Evolutionary conservation across 1,140 invertebrate species (phyloP), one percentile per base, ranked within the genome.

Genomic region (Drosophila equinoxialis): DNA sequence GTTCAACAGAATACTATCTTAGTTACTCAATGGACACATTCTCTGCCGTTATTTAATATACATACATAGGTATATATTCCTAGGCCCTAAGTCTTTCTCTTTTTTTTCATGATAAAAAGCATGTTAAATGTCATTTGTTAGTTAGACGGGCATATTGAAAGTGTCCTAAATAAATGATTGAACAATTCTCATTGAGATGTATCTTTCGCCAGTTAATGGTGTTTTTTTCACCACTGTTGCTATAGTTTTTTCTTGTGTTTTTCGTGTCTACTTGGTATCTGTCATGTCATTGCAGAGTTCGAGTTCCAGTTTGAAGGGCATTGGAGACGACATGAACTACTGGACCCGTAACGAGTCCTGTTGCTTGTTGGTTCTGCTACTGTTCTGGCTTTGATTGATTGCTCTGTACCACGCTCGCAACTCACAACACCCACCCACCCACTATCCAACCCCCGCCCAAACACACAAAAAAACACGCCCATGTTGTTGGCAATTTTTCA

Each of bases 371-470:
- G 23, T 51, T 23, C 45, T 51, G 45, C 17, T 23, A 23, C 33
- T 59, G 57, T 37, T 59, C 33, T 59, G 33, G 57, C 33, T 59
- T 59, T 59, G 57, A 59, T 59, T 59, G 57, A 59, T 59, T 37
- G 57, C 57, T 26, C 57, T 59, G 57, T 37, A 35, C 57, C 30
- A 59, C 33, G 30, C 57, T 37, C 33, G 11, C 17, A 59, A 17
- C 30, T 30, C 5, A 30, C 2, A 1, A 2, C 5, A 7, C n/a
- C 5, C n/a, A 10, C 30, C 6, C 33, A 17, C 55, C 2, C n/a
- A 35, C 13, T 1, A 26, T 23, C 13, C 54, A 5, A 1, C 7
- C 55, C n/a, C 54, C 54, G 2, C 2, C 23, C 23, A 26, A 26
- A 26, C 17, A 4, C 23, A 13, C 14, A 14, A 20, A 6, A 20